These are phyloP conservation scores for Melipona bicolor DNA, from an alignment of 2,888 invertebrate species.

Conservation along the genomic window DNA sequence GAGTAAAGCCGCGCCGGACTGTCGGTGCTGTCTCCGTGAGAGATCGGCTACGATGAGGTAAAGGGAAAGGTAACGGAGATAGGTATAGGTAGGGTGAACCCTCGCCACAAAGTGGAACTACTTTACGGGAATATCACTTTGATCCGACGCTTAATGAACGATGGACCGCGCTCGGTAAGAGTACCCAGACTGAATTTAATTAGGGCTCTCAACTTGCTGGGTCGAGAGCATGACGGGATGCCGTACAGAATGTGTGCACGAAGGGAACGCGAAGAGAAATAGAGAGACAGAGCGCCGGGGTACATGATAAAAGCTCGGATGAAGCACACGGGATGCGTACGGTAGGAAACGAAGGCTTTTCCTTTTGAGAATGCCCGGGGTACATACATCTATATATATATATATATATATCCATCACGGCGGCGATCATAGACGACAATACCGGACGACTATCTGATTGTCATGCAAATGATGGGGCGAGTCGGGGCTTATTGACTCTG, in stretches of 20 bases:
- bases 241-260: constrained; percentile 62
- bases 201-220: constrained; percentile 81
- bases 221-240: constrained; percentile 71
- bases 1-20: constrained; percentile 54
- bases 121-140: constrained; percentile 82
- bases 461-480: constrained; percentile 67
- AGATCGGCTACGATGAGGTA: constrained; percentile 31
- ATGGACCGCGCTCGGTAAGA: constrained; percentile 80
- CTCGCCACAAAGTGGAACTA: constrained; percentile 75
- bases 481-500: neutral
- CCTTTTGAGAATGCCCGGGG: constrained; percentile 67
- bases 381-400: no score
- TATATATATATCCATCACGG: constrained; percentile 58
- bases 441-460: constrained; percentile 72
- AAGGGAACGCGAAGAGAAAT: constrained; percentile 38
- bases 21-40: constrained; percentile 43
- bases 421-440: constrained; percentile 61
- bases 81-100: constrained; percentile 60
- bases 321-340: constrained; percentile 56
- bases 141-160: constrained; percentile 82
- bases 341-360: constrained; percentile 61
- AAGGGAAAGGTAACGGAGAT: constrained; percentile 65
- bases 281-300: constrained; percentile 51
- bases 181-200: constrained; percentile 82
- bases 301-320: constrained; percentile 69